Percentiles rank a stretch among this genome's conserved stretches.
Conservation (phyloP, 2,888 invertebrate species). For the Nephrotoma appendiculata region DNA sequence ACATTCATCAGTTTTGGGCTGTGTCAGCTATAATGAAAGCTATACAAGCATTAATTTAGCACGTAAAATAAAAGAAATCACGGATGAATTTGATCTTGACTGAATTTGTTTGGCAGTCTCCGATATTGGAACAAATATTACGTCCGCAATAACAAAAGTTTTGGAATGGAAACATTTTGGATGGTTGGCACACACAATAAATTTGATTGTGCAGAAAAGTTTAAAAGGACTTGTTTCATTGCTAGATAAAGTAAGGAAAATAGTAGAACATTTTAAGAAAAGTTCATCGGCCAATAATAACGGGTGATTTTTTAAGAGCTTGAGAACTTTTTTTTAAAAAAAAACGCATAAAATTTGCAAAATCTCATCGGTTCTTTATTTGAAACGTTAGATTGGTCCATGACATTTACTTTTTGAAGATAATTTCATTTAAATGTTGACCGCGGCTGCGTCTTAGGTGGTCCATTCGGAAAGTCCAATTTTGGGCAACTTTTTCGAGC, state of each 20-base stretch:
- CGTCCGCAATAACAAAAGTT: conserved; percentile 11
- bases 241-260: conserved; percentile 9
- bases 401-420: no score
- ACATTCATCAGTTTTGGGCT: conserved; percentile 16
- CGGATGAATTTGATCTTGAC: conserved; percentile 16
- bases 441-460: no score
- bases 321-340: no score
- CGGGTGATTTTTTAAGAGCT: no score
- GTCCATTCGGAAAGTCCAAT: no score
- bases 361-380: no score
- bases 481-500: no score
- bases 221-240: conserved; percentile 7
- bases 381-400: no score
- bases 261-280: no score
- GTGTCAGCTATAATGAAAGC: conserved; percentile 11
- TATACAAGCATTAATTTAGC: conserved; percentile 19
- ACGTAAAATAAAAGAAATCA: conserved; percentile 13
- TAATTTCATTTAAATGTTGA: no score
- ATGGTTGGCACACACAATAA: conserved; percentile 14
- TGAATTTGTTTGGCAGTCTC: conserved; percentile 17
- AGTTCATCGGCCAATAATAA: no score
- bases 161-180: conserved; percentile 14
- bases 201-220: conserved; percentile 12
- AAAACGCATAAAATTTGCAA: no score
- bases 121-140: conserved; percentile 12